Conservation (phyloP, 2,888 invertebrate genomes). For the Boloria euphrosyne region DNA sequence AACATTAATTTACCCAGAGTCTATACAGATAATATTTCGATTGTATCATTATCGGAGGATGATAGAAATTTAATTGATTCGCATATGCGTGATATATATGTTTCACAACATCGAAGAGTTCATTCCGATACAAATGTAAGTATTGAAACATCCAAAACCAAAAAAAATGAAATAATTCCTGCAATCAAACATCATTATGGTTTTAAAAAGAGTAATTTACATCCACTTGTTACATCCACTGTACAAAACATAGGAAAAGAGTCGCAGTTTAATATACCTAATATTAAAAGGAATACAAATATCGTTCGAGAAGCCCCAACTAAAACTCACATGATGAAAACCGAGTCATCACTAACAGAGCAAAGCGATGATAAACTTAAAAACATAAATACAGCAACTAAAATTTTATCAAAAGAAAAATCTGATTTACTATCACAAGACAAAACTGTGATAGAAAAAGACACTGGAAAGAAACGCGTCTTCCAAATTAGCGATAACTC, state of each 20-base stretch:
- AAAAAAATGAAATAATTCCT: background rate
- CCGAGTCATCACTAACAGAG: background rate
- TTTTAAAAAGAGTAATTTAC: background rate
- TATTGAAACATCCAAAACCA: slow-evolving; percentile 46
- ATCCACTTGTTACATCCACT: background rate
- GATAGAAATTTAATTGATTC: slow-evolving; percentile 59
- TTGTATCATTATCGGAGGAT: slow-evolving; percentile 47
- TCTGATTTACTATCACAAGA: background rate
- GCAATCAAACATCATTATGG: background rate
- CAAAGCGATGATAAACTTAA: background rate
- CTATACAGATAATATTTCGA: slow-evolving; percentile 49
- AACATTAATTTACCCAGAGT: slow-evolving; percentile 57
- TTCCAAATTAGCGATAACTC: slow-evolving; percentile 44
- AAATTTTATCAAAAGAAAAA: slow-evolving; percentile 1
- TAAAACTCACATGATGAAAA: background rate
- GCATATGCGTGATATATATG: slow-evolving; percentile 46
- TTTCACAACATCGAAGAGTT: slow-evolving; percentile 36
- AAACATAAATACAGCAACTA: slow-evolving; percentile 3
- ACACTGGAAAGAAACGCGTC: slow-evolving; percentile 30
- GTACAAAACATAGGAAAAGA: background rate
- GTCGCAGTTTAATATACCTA: background rate
- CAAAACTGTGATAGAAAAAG: background rate
- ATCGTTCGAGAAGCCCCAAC: background rate
- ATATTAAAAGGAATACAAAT: slow-evolving; percentile 16
- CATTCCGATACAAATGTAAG: slow-evolving; percentile 39